These are phyloP conservation scores for Datnioides undecimradiatus DNA, from an alignment of 2,113 vertebrate genomes.

Conservation along the genomic window DNA sequence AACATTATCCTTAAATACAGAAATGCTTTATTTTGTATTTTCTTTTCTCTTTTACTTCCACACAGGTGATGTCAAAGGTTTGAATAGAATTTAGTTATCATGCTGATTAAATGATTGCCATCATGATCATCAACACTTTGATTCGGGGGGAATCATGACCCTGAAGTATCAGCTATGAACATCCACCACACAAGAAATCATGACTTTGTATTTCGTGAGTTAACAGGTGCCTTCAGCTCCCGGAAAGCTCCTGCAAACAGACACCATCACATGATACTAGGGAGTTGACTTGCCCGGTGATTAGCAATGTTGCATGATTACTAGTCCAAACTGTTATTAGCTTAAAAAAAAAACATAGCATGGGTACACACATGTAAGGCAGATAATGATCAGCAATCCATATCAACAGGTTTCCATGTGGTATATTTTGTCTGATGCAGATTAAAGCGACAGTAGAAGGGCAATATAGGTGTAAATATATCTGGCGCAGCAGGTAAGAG, in stretches of 20 bases:
- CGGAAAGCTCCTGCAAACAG: neutral
- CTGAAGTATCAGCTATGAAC: neutral
- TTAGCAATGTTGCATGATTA: neutral
- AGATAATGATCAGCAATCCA: neutral
- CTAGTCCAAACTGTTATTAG: conserved; percentile 16
- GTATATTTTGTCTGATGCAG: neutral
- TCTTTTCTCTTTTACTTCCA: neutral
- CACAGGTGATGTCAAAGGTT: neutral
- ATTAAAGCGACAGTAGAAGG: neutral
- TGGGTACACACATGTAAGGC: too few species aligned
- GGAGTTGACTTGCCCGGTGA: neutral
- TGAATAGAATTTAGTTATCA: neutral
- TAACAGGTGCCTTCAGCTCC: neutral
- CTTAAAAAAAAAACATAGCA: neutral
- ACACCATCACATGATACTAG: conserved; percentile 34
- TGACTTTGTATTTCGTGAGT: neutral
- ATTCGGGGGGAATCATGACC: neutral
- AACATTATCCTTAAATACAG: neutral
- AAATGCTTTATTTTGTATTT: neutral
- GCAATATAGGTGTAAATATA: neutral
- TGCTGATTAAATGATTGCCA: neutral
- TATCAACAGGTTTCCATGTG: neutral
- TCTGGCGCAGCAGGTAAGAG: neutral
- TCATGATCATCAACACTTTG: neutral
- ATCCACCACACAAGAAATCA: neutral